These are phyloP conservation scores for Myrmecophaga tridactyla DNA, from an alignment of 2,113 vertebrate genomes.

Conservation along the genomic window DNA sequence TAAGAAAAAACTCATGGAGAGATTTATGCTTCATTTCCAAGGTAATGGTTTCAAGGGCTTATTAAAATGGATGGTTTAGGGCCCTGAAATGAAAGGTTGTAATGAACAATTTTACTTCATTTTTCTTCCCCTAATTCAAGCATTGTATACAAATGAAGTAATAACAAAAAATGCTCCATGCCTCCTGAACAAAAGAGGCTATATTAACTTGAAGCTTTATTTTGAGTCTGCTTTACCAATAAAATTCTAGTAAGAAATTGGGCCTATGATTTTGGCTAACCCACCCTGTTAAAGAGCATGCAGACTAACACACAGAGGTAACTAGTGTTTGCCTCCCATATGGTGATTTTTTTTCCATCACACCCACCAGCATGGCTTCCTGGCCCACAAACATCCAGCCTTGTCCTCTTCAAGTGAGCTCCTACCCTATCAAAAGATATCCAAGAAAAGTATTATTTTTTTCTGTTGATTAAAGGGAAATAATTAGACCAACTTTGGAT, in stretches of 20 bases:
- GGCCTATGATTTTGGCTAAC: not conserved
- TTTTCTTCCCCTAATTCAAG: not conserved
- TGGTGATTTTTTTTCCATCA: not conserved
- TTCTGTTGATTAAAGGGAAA: not conserved
- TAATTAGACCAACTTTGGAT: not conserved
- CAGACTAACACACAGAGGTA: not conserved
- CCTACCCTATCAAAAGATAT: fast-evolving
- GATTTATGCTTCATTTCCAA: not conserved
- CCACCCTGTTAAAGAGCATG: fast-evolving
- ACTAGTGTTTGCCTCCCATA: not conserved
- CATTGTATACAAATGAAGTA: not conserved
- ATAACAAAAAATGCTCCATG: not conserved
- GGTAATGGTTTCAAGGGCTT: not conserved
- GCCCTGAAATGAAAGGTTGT: not conserved
- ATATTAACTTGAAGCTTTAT: not conserved
- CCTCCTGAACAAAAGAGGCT: not conserved
- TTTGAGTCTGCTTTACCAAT: not conserved
- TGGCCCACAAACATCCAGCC: not conserved
- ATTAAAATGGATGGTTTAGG: not conserved
- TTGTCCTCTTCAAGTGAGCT: not conserved
- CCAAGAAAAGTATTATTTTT: not conserved
- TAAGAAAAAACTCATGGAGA: too few species aligned
- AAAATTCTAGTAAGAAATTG: not conserved
- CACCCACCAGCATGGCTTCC: too few species aligned
- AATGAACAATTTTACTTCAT: not conserved